Conservation (phyloP, 64 coral and sea anemone species). For the Cladopsammia gracilis region DNA sequence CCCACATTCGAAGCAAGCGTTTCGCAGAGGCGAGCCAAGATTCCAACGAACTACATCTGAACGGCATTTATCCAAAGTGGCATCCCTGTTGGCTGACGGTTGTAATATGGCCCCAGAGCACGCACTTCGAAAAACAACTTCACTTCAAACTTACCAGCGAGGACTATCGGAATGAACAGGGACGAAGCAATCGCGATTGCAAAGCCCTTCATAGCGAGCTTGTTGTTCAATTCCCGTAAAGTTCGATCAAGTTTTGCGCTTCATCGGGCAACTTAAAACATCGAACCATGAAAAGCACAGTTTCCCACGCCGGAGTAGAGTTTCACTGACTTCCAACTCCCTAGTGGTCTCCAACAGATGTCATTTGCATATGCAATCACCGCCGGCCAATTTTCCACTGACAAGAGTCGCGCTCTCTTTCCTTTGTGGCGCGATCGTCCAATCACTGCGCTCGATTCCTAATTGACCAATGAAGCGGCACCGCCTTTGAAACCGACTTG, state of each 20-base stretch:
- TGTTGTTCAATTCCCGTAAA: conserved; percentile 35
- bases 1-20: not conserved
- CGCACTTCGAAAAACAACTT: conserved; percentile 51
- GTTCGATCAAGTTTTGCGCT: conserved; percentile 64
- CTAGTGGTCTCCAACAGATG: conserved; percentile 37
- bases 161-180: conserved; percentile 70
- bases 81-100: conserved; percentile 49
- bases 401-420: conserved; percentile 34
- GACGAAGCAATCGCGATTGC: conserved; percentile 22
- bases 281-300: conserved; percentile 46
- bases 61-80: conserved; percentile 41
- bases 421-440: conserved; percentile 26
- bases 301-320: conserved; percentile 65
- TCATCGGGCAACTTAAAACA: conserved; percentile 60
- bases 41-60: conserved; percentile 12
- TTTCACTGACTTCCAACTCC: conserved; percentile 44
- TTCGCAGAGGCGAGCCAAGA: not conserved
- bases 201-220: conserved; percentile 59
- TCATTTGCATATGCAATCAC: conserved; percentile 71
- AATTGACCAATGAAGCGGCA: conserved; percentile 25
- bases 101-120: conserved; percentile 52
- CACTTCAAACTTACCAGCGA: conserved; percentile 41
- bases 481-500: not conserved
- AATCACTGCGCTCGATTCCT: conserved; percentile 3
- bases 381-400: conserved; percentile 27